Conservation (phyloP, 2,113 vertebrate genomes). For the Sorex araneus region DNA sequence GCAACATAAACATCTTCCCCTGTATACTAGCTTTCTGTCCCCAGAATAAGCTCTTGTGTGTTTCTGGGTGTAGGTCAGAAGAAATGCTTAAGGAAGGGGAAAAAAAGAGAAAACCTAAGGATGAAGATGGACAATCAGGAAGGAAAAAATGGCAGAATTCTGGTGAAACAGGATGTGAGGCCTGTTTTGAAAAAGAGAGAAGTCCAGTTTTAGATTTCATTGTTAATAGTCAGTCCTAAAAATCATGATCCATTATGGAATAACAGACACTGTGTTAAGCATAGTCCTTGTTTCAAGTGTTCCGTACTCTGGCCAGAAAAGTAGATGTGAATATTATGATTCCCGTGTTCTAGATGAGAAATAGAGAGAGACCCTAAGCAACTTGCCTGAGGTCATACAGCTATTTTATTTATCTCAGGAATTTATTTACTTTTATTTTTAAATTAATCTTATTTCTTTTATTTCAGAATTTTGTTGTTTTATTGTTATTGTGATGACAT, state of each 20-base stretch:
- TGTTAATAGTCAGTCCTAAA: not conserved
- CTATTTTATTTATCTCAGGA: not conserved
- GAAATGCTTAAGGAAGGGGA: not conserved
- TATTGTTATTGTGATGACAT: too few species aligned
- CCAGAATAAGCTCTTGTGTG: not conserved
- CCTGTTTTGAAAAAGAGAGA: not conserved
- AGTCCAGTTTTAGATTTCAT: not conserved
- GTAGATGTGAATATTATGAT: not conserved
- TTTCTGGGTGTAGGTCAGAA: not conserved
- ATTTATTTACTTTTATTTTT: too few species aligned
- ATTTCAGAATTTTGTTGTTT: too few species aligned
- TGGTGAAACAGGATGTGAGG: not conserved
- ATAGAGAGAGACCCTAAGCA: not conserved
- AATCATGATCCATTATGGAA: not conserved
- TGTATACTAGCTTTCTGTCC: too few species aligned
- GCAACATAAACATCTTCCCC: too few species aligned
- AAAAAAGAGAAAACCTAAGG: not conserved
- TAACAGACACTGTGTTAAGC: not conserved
- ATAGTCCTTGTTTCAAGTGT: not conserved
- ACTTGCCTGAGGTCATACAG: not conserved
- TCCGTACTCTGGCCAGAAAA: not conserved
- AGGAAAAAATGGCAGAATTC: not conserved
- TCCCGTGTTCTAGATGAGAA: conserved; percentile 33
- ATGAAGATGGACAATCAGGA: not conserved
- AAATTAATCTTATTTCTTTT: too few species aligned